Conservation (phyloP, 2,888 invertebrate genomes). For the Lochmaea crataegi region DNA sequence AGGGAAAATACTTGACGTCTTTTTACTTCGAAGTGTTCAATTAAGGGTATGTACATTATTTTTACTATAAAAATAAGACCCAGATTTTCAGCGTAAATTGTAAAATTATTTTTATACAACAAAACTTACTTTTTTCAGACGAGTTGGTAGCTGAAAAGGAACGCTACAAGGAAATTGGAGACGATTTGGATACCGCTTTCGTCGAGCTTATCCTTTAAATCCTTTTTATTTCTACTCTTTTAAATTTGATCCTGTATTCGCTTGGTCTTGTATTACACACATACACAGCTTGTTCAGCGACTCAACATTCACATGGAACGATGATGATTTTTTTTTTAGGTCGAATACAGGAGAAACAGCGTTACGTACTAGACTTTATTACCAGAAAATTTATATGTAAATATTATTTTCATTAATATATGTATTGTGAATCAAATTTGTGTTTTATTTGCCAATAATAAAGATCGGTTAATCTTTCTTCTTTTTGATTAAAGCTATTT, state of each 20-base stretch:
- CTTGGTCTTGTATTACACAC: neutral
- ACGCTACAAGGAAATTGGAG: conserved; percentile 99
- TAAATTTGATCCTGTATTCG: conserved; percentile 29
- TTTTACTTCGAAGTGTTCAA: neutral
- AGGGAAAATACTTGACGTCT: too few species aligned
- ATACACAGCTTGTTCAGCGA: conserved; percentile 37
- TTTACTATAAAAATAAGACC: conserved; percentile 28
- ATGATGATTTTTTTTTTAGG: conserved; percentile 11
- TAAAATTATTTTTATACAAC: neutral
- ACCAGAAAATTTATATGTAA: conserved; percentile 39
- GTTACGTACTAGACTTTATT: conserved; percentile 33
- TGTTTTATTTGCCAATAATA: conserved; percentile 1
- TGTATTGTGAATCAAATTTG: conserved; percentile 29
- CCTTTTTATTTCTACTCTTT: conserved; percentile 13
- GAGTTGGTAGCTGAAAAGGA: conserved; percentile 97
- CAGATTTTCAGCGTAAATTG: conserved; percentile 40
- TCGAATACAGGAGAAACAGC: conserved; percentile 7
- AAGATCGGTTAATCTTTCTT: too few species aligned
- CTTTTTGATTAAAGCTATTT: too few species aligned
- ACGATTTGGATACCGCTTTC: conserved; percentile 99
- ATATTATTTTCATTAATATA: conserved; percentile 40
- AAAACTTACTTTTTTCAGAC: conserved; percentile 73
- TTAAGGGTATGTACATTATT: neutral
- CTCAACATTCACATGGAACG: conserved; percentile 27
- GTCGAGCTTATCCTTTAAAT: conserved; percentile 84